Conservation (phyloP, 2,113 vertebrate genomes). For the Macaca fascicularis region T2T-MFA8v1.1 NC_088391.1:38867501-38868000, state of each 20-base stretch:
- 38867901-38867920: neutral
- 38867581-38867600: constrained; percentile 39
- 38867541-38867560: constrained; percentile 64
- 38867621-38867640: constrained; percentile 6
- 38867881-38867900: neutral
- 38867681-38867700: neutral
- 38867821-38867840: neutral
- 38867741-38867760: neutral
- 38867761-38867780: neutral
- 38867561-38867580: constrained; percentile 44
- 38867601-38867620: constrained; percentile 48
- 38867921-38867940: neutral
- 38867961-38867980: constrained; percentile 4
- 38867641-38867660: neutral
- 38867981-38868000: neutral
- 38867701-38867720: neutral
- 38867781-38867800: neutral
- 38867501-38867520: constrained; percentile 78
- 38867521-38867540: constrained; percentile 78
- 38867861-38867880: neutral
- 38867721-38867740: neutral
- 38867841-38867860: neutral
- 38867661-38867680: neutral
- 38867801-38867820: neutral
- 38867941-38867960: neutral